Evolutionary conservation across 2,113 vertebrate species (phyloP).

Genomic region (Morone chrysops): DNA sequence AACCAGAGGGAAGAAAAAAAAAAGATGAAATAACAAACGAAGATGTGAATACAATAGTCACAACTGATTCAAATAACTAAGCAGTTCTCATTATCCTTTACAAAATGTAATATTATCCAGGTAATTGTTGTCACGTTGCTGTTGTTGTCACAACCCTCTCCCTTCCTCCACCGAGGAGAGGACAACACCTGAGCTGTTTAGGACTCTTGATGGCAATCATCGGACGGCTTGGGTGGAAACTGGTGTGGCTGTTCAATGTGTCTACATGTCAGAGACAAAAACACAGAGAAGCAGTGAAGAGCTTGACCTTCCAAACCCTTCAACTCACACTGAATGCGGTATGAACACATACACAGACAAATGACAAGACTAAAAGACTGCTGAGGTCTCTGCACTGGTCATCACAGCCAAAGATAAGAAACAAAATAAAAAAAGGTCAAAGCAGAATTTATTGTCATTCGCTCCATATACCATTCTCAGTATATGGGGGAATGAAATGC

Average conservation of each 20-base stretch:
- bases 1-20: background rate
- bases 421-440: background rate
- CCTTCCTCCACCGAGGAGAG: background rate
- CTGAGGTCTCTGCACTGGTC: background rate
- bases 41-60: background rate
- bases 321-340: background rate
- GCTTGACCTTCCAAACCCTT: slow-evolving; percentile 26
- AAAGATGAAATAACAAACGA: background rate
- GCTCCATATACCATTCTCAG: too few species aligned
- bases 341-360: background rate
- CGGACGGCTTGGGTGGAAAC: slow-evolving; percentile 48
- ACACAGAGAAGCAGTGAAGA: slow-evolving; percentile 47
- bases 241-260: slow-evolving; percentile 28
- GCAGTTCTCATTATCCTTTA: background rate
- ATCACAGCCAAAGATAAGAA: background rate
- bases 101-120: background rate
- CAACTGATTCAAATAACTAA: background rate
- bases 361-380: background rate
- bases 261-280: slow-evolving; percentile 21
- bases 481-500: too few species aligned
- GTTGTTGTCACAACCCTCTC: background rate
- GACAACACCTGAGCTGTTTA: slow-evolving; percentile 6
- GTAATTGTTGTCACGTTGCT: background rate
- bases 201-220: slow-evolving; percentile 52
- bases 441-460: background rate